These are phyloP conservation scores for Heliconius charithonia DNA, from an alignment of 2,888 invertebrate species.

Conservation along the genomic window DNA sequence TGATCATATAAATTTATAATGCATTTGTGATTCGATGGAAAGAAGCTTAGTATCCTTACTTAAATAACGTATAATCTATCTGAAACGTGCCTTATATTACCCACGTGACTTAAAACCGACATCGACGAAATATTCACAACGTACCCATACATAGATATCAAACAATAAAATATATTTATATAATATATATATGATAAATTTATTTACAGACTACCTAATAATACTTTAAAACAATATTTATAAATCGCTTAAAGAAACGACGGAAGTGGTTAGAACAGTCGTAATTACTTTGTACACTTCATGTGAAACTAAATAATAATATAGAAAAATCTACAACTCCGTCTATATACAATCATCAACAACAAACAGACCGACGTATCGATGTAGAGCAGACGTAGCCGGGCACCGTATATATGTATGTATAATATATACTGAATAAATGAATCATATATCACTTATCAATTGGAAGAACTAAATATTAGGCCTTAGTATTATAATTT, in stretches of 20 bases:
- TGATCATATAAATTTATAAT: constrained; percentile 2
- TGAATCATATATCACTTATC: constrained; percentile 23
- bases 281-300: constrained; percentile 80
- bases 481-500: constrained; percentile 33
- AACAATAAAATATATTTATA: constrained; percentile 57
- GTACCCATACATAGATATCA: constrained; percentile 47
- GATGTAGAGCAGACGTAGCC: not conserved
- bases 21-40: constrained; percentile 18
- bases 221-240: constrained; percentile 83
- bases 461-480: constrained; percentile 43
- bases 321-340: constrained; percentile 81
- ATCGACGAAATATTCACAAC: constrained; percentile 42
- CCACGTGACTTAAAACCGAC: constrained; percentile 46
- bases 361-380: constrained; percentile 71
- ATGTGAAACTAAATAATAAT: constrained; percentile 68
- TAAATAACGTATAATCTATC: constrained; percentile 25
- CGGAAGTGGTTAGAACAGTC: constrained; percentile 68
- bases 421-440: constrained; percentile 14
- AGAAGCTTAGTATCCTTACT: constrained; percentile 21
- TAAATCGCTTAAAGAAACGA: constrained; percentile 66
- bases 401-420: constrained; percentile 7
- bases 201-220: constrained; percentile 81
- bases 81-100: constrained; percentile 39
- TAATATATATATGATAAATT: constrained; percentile 67
- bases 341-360: constrained; percentile 77